Base-by-base conservation (phyloP, 2,888 invertebrate species). In the Nasonovia ribisnigri region DNA sequence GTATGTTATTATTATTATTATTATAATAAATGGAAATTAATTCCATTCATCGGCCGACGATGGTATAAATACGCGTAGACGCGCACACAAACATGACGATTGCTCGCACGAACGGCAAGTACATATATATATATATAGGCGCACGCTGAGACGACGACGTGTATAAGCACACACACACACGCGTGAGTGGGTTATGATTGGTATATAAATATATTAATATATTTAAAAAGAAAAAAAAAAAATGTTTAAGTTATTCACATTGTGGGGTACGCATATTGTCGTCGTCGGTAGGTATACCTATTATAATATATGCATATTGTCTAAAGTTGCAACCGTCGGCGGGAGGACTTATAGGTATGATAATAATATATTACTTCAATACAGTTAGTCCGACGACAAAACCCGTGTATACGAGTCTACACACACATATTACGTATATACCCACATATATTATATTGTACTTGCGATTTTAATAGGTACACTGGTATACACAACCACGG, bases 1-100 rank as follows among this genome's bases (percentile, higher is more conserved):
- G 46, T 48, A 77, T 87, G n/a, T 48, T 87, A 87, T 86, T 43
- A 84, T 84, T 43, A 84, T 42, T 48, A 88, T 88, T 46, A 60
- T 84, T 57, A 43, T 93, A 89, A 89, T 93, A 46, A 84, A 93
- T 90, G 93, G 93, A 90, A 93, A 93, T 93, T 89, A 57, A 93
- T 93, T 93, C 93, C 89, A 24, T 93, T 57, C 84, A 16, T 84
- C 54, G 88, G 67, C 86, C 84, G 43, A 42, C 46, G 42, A 51
- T 84, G 51, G 57, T 57, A 54, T n/a, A n/a, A n/a, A 54, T 46
- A 46, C 43, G 46, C 46, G 54, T 84, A 84, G 36, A 77, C n/a
- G 13, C n/a, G 13, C 67, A n/a, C 16, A 54, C 29, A 86, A 20
- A 86, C 57, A 86, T 86, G 86, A 87, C 57, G 57, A 92, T 46